Conservation (phyloP, 1,140 invertebrate genomes). For the Muscidifurax raptorellus region DNA sequence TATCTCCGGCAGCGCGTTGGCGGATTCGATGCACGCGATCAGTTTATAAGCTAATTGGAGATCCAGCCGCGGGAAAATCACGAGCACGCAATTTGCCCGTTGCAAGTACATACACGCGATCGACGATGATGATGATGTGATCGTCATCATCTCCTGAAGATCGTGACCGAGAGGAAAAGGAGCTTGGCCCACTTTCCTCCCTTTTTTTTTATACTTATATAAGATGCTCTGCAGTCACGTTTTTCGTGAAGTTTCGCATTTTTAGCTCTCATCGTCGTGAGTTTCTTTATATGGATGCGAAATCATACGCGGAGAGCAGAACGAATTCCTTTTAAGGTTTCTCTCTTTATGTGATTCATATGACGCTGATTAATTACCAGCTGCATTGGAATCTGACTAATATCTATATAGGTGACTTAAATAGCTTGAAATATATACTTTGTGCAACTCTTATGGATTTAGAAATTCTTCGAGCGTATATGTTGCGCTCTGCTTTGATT, state of each 20-base stretch:
- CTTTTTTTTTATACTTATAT: background rate
- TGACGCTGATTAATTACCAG: background rate
- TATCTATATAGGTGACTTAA: background rate
- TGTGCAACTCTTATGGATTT: background rate
- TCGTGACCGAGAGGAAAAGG: background rate
- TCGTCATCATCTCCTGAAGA: background rate
- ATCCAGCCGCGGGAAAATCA: background rate
- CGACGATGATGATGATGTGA: no score
- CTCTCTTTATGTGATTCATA: background rate
- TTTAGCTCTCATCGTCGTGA: background rate
- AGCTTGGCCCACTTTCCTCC: background rate
- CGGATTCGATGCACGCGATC: background rate
- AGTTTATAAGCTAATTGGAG: background rate
- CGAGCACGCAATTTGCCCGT: background rate
- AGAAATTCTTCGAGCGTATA: background rate
- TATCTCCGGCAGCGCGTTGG: no score
- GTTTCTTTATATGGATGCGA: background rate
- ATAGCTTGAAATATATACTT: no score
- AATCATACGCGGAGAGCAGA: background rate
- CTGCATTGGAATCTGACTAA: background rate
- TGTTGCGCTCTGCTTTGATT: no score
- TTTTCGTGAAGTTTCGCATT: background rate
- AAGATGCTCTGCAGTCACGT: background rate
- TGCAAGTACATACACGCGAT: no score
- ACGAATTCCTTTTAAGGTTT: background rate